A percentile compares a stretch with the other conserved stretches of the same genome.
Conservation (phyloP, 2,113 vertebrate species). For the Carassius auratus region DNA sequence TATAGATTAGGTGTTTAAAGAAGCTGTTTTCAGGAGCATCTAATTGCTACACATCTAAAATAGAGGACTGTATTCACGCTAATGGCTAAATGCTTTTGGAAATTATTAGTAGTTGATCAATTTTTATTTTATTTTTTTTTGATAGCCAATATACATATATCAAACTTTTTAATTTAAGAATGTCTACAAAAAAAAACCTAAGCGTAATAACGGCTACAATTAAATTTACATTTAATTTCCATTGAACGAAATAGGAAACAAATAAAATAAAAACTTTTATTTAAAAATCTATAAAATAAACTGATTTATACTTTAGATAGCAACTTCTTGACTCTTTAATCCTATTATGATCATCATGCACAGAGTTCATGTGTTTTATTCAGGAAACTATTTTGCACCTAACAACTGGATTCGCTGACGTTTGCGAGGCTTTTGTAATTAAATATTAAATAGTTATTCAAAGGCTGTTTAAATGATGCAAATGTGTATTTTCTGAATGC, state of each 20-base stretch:
- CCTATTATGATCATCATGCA: no score
- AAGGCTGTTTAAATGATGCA: background rate
- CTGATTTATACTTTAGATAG: no score
- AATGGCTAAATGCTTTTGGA: background rate
- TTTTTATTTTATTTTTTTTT: background rate
- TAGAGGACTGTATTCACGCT: background rate
- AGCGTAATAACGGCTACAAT: no score
- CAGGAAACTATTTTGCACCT: background rate
- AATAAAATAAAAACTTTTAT: no score
- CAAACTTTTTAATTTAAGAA: no score
- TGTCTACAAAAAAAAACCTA: no score
- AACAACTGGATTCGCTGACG: background rate
- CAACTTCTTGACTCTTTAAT: no score
- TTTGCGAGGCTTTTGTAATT: background rate
- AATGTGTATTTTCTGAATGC: background rate
- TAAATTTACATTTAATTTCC: no score
- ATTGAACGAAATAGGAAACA: no score
- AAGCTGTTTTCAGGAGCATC: background rate
- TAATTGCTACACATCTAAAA: background rate
- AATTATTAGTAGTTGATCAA: background rate
- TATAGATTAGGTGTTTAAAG: slow-evolving; percentile 25
- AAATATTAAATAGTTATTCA: background rate
- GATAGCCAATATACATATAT: no score
- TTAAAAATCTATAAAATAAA: no score
- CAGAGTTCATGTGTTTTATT: background rate